phyloP scores from a whole-genome alignment of 2,888 invertebrate genomes.

The Chrysopilus asiliformis region DNA sequence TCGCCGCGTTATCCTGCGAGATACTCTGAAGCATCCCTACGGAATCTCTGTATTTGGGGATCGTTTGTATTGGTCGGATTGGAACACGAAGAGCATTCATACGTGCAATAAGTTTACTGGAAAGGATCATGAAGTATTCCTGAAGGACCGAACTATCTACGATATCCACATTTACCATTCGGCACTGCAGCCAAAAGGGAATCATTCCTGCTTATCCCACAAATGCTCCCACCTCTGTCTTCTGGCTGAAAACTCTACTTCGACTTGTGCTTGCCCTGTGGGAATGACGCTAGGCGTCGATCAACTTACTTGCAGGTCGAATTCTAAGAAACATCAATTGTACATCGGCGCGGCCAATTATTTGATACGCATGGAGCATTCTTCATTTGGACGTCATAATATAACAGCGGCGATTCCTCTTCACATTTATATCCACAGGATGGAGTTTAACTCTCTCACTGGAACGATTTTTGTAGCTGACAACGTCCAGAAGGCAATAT shows the following conservation, averaged over 20 bases:
- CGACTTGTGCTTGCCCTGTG: slow-evolving; percentile 63
- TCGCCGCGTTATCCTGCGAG: slow-evolving; percentile 45
- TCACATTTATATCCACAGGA: slow-evolving; percentile 44
- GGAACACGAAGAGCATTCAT: slow-evolving; percentile 60
- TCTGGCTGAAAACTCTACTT: slow-evolving; percentile 42
- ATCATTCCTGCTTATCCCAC: slow-evolving; percentile 48
- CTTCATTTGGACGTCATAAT: slow-evolving; percentile 51
- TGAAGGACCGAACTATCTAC: slow-evolving; percentile 38
- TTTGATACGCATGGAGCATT: slow-evolving; percentile 50
- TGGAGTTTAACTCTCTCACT: slow-evolving; percentile 49
- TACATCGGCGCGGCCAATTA: slow-evolving; percentile 41
- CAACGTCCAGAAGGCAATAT: slow-evolving; percentile 35
- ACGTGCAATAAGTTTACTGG: slow-evolving; percentile 66
- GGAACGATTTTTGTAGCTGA: slow-evolving; percentile 42
- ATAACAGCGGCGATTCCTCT: slow-evolving; percentile 37
- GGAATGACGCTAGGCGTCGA: slow-evolving; percentile 47
- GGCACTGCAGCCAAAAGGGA: slow-evolving; percentile 40
- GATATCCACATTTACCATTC: slow-evolving; percentile 65
- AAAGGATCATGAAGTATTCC: slow-evolving; percentile 43
- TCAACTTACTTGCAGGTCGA: slow-evolving; percentile 44
- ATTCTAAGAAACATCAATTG: slow-evolving; percentile 27
- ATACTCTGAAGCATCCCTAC: slow-evolving; percentile 65
- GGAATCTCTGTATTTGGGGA: slow-evolving; percentile 79
- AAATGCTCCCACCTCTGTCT: slow-evolving; percentile 69
- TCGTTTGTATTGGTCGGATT: slow-evolving; percentile 81